These are phyloP conservation scores for Matsumyia berberina DNA, from an alignment of 2,888 invertebrate genomes.

Conservation along the genomic window DNA sequence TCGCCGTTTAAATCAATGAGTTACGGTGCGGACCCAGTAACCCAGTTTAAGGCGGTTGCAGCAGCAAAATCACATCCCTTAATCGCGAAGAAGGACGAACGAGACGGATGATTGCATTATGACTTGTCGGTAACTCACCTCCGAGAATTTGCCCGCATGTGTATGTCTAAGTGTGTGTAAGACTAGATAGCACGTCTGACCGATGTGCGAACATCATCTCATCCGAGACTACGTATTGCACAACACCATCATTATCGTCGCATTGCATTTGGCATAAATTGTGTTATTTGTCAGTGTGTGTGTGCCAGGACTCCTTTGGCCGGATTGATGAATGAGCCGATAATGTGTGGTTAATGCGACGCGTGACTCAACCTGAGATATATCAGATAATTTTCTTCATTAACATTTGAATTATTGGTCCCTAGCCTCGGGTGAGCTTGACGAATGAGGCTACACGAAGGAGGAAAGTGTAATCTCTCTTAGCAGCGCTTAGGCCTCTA, in stretches of 20 bases:
- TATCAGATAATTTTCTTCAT: constrained; percentile 74
- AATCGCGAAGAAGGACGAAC: constrained; percentile 28
- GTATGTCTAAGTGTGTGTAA: too few species aligned
- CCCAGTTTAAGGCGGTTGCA: constrained; percentile 49
- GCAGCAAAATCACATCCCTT: constrained; percentile 24
- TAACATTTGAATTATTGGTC: constrained; percentile 71
- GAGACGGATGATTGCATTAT: constrained; percentile 24
- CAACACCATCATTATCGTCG: constrained; percentile 49
- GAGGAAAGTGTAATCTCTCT: constrained; percentile 33
- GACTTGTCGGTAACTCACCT: background rate
- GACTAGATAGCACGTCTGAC: background rate
- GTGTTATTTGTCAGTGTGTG: constrained; percentile 52
- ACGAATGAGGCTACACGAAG: too few species aligned
- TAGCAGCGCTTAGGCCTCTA: constrained; percentile 42
- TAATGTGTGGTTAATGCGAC: constrained; percentile 75
- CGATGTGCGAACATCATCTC: constrained; percentile 26
- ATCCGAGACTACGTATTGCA: constrained; percentile 29
- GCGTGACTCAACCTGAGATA: constrained; percentile 63
- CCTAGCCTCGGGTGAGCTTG: constrained; percentile 12
- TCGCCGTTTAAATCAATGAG: constrained; percentile 57
- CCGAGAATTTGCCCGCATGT: background rate
- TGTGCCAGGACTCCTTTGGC: background rate
- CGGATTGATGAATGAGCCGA: constrained; percentile 73
- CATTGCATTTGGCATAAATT: constrained; percentile 59
- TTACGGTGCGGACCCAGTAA: constrained; percentile 43